Evolutionary conservation across 2,113 vertebrate genomes (phyloP).

Genomic region (Calonectris borealis): DNA sequence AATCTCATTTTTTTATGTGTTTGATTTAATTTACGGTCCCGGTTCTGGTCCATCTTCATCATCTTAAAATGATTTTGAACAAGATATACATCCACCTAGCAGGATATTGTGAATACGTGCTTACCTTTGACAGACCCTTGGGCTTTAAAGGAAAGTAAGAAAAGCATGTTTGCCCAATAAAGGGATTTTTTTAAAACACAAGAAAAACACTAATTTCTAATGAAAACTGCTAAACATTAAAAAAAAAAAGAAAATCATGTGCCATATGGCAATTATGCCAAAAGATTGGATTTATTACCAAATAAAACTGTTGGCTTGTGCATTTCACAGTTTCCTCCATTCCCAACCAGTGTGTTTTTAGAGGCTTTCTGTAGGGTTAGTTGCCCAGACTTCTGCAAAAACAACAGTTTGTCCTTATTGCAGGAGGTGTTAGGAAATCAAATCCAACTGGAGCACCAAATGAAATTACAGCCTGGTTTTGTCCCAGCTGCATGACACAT

Average conservation of each 20-base stretch:
- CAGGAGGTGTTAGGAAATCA: slow-evolving; percentile 57
- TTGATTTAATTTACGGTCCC: slow-evolving; percentile 55
- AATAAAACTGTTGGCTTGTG: slow-evolving; percentile 69
- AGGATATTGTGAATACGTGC: not conserved
- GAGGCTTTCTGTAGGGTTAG: slow-evolving; percentile 59
- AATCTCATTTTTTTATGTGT: slow-evolving; percentile 53
- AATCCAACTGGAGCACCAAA: slow-evolving; percentile 39
- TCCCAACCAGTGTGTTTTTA: slow-evolving; percentile 50
- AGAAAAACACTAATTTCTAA: slow-evolving; percentile 30
- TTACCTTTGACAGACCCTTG: slow-evolving; percentile 2
- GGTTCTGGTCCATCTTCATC: slow-evolving; percentile 33
- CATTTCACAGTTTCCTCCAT: slow-evolving; percentile 69
- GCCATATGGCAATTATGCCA: slow-evolving; percentile 69
- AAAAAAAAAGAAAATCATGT: not conserved
- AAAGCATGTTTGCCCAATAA: not conserved
- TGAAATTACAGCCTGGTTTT: slow-evolving; percentile 34
- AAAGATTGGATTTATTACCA: slow-evolving; percentile 68
- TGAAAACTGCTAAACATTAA: slow-evolving; percentile 38
- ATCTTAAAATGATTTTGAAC: not conserved
- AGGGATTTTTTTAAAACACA: not conserved
- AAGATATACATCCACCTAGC: not conserved
- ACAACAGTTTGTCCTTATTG: slow-evolving; percentile 52
- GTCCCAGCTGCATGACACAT: slow-evolving; percentile 13
- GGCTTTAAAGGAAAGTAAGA: not conserved
- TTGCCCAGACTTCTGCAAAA: slow-evolving; percentile 53